A percentile compares a stretch with the other conserved stretches of the same genome.
phyloP scores from a whole-genome alignment of 1,140 invertebrate species.

The Neoseiulus cucumeris region DNA sequence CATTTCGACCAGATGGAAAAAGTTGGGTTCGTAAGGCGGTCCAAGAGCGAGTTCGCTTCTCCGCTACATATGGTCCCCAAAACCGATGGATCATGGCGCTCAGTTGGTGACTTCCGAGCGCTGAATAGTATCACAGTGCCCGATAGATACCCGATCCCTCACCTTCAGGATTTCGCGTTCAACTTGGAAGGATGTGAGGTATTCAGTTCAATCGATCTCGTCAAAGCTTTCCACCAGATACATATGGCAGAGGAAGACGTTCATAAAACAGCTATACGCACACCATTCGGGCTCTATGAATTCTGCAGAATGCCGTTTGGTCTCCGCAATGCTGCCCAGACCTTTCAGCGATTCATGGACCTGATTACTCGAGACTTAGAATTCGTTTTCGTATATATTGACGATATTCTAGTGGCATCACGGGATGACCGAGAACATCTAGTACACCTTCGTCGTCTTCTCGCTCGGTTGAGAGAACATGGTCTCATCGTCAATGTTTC shows the following conservation, averaged over 20 bases:
- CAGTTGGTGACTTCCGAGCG: conserved; percentile 12
- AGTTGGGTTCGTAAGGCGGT: conserved; percentile 16
- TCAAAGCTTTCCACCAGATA: conserved; percentile 16
- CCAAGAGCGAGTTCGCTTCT: conserved; percentile 18
- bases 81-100: conserved; percentile 10
- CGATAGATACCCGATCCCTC: conserved; percentile 16
- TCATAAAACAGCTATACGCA: conserved; percentile 15
- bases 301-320: conserved; percentile 17
- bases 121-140: conserved; percentile 15
- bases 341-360: conserved; percentile 16
- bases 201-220: conserved; percentile 16
- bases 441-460: not conserved
- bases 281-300: conserved; percentile 15
- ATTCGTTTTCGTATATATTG: conserved; percentile 12
- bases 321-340: conserved; percentile 15
- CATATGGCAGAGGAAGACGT: conserved; percentile 10
- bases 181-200: conserved; percentile 13
- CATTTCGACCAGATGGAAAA: conserved; percentile 14
- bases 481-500: not conserved
- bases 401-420: conserved; percentile 12
- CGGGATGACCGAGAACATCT: not conserved
- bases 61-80: conserved; percentile 21
- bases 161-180: conserved; percentile 13
- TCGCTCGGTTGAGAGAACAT: not conserved
- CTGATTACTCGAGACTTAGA: not conserved